Conservation (phyloP, 2,797 vertebrate species). For the Falco concolor region DNA sequence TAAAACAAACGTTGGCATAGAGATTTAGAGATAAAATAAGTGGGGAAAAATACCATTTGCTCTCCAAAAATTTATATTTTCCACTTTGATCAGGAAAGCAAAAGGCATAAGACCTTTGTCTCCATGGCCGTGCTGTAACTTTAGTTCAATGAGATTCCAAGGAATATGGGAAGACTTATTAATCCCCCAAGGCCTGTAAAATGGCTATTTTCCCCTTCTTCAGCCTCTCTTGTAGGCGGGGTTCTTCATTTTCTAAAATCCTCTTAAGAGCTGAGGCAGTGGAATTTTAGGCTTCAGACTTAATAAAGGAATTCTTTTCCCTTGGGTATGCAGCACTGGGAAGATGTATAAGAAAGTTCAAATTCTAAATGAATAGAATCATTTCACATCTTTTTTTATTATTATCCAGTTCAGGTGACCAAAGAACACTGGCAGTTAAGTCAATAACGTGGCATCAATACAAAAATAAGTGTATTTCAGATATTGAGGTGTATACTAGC, state of each 20-base stretch:
- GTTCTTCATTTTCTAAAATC: slow-evolving; percentile 57
- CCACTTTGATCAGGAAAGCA: slow-evolving; percentile 67
- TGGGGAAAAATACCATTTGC: background rate
- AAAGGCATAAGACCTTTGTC: slow-evolving; percentile 53
- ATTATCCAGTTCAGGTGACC: background rate
- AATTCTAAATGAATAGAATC: background rate
- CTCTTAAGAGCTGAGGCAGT: slow-evolving; percentile 64
- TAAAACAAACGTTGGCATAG: background rate
- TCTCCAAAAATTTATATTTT: slow-evolving; percentile 6
- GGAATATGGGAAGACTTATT: slow-evolving; percentile 75
- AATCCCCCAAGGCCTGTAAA: slow-evolving; percentile 70
- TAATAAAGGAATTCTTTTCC: slow-evolving; percentile 39
- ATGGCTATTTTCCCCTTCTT: slow-evolving; percentile 60
- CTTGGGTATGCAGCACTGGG: slow-evolving; percentile 20
- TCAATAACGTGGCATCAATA: background rate
- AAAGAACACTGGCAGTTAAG: background rate
- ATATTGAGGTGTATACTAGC: background rate
- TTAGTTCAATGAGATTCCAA: slow-evolving; percentile 77
- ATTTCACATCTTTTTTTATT: background rate
- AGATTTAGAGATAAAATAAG: background rate
- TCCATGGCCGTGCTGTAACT: slow-evolving; percentile 68
- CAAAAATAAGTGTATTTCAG: background rate
- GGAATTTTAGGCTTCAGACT: slow-evolving; percentile 53
- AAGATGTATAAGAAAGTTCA: slow-evolving; percentile 48
- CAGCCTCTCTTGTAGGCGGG: slow-evolving; percentile 58